These are phyloP conservation scores for Herminia tarsipennalis DNA, from an alignment of 2,888 invertebrate species.

Conservation along the genomic window DNA sequence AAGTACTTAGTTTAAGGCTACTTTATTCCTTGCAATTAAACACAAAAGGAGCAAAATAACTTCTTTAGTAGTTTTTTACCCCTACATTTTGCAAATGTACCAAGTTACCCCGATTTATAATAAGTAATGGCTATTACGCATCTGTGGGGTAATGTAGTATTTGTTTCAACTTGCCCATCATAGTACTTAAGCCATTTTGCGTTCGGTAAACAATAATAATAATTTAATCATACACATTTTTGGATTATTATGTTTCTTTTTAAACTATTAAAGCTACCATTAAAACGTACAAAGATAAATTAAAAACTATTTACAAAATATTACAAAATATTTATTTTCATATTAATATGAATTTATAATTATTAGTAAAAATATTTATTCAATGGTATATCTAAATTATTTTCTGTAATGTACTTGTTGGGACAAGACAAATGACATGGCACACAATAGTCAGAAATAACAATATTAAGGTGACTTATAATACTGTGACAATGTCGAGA, in stretches of 20 bases:
- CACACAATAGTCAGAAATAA: slow-evolving; percentile 60
- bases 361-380: slow-evolving; percentile 42
- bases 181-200: slow-evolving; percentile 36
- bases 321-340: slow-evolving; percentile 60
- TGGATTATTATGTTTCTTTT: slow-evolving; percentile 64
- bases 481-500: slow-evolving; percentile 35
- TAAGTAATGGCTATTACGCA: no score
- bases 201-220: slow-evolving; percentile 49
- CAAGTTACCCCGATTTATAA: no score
- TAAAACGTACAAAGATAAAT: slow-evolving; percentile 76
- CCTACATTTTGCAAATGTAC: no score
- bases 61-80: no score
- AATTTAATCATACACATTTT: slow-evolving; percentile 74
- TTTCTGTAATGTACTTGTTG: slow-evolving; percentile 39
- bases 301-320: slow-evolving; percentile 82
- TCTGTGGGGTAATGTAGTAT: no score
- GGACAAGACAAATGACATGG: slow-evolving; percentile 60
- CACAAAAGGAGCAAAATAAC: no score
- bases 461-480: slow-evolving; percentile 19
- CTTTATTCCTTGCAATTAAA: no score
- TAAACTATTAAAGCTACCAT: slow-evolving; percentile 82
- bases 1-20: no score
- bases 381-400: slow-evolving; percentile 42
- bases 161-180: no score
- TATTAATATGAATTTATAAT: slow-evolving; percentile 35